phyloP scores from a whole-genome alignment of 2,113 vertebrate species.

The Orthochromis malagaraziensis region DNA sequence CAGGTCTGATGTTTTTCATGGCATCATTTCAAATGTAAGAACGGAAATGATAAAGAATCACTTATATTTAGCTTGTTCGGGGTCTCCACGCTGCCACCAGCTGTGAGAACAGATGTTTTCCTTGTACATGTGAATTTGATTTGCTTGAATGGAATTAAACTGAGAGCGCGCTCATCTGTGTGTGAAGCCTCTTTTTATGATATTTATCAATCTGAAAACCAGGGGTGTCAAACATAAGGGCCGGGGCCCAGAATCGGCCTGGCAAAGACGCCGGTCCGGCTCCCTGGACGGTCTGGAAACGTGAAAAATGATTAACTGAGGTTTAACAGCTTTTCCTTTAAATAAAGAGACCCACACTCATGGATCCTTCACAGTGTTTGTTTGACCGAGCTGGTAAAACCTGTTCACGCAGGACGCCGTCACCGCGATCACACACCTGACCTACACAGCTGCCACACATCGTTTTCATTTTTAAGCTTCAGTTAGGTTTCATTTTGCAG shows the following conservation, averaged over 20 bases:
- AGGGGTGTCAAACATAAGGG: neutral
- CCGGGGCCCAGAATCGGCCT: neutral
- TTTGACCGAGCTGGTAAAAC: neutral
- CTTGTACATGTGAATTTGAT: neutral
- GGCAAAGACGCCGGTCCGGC: neutral
- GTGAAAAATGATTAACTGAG: neutral
- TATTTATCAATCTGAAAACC: neutral
- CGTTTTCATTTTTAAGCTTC: neutral
- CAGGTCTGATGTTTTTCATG: neutral
- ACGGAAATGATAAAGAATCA: neutral
- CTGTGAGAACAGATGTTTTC: neutral
- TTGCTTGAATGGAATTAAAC: neutral
- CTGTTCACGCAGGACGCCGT: neutral
- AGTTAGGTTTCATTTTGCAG: neutral
- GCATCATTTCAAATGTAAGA: rapidly evolving
- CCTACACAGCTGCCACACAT: neutral
- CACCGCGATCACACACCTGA: neutral
- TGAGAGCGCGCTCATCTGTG: rapidly evolving
- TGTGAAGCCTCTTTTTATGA: neutral
- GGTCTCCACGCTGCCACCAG: neutral
- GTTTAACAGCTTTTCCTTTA: neutral
- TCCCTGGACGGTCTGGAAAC: rapidly evolving
- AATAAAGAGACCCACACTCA: rapidly evolving
- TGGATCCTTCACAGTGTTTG: neutral
- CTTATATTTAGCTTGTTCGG: neutral